Percentiles rank a stretch among this genome's conserved stretches.
Conservation (phyloP, 2,797 vertebrate species). For the Oceanodroma leucorhoa region DNA sequence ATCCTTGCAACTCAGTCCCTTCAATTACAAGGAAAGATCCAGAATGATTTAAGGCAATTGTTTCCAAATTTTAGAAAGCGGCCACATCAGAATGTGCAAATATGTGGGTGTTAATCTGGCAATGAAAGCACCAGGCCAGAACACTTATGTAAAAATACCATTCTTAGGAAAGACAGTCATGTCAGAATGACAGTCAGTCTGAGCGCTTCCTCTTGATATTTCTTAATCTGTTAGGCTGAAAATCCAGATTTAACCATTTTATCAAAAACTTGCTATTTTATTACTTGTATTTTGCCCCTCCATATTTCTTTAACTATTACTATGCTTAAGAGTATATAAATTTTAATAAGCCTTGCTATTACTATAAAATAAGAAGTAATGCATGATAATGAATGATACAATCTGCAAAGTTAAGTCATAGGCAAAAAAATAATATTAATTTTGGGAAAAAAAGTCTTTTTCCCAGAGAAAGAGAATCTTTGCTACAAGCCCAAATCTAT, state of each 20-base stretch:
- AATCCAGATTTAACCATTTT: neutral
- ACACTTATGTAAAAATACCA: neutral
- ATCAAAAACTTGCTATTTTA: neutral
- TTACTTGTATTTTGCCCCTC: neutral
- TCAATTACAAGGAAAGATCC: neutral
- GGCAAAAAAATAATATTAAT: neutral
- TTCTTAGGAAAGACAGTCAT: neutral
- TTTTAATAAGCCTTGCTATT: neutral
- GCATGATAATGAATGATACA: neutral
- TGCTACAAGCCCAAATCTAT: neutral
- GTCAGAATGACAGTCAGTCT: neutral
- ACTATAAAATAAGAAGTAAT: neutral
- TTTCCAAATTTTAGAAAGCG: neutral
- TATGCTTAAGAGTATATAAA: neutral
- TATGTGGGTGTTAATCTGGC: neutral
- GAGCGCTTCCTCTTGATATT: neutral
- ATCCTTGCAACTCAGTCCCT: neutral
- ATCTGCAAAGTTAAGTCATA: neutral
- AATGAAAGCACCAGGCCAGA: neutral
- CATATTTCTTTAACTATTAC: neutral
- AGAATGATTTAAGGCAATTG: neutral
- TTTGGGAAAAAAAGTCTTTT: neutral
- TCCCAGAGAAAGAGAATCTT: neutral
- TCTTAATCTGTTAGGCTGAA: neutral
- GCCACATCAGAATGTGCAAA: neutral